These are phyloP conservation scores for Pyrgilauda ruficollis DNA, from an alignment of 2,113 vertebrate genomes.

Conservation along the genomic window DNA sequence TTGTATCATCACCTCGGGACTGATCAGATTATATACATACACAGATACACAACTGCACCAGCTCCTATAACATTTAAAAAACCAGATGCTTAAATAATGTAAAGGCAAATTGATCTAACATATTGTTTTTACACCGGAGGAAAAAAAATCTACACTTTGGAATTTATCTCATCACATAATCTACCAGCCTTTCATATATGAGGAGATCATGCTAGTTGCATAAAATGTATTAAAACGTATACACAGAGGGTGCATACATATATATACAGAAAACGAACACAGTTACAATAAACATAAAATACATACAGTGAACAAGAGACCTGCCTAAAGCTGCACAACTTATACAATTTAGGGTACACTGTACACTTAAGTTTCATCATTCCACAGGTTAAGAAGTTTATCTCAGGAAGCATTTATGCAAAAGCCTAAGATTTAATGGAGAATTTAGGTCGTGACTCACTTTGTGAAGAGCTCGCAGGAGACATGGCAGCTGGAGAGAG, in stretches of 20 bases:
- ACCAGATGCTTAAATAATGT: slow-evolving; percentile 59
- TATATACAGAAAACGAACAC: slow-evolving; percentile 73
- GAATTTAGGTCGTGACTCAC: slow-evolving; percentile 85
- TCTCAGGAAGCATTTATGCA: slow-evolving; percentile 67
- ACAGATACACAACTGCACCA: slow-evolving; percentile 69
- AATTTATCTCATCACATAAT: slow-evolving; percentile 57
- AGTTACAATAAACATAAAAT: slow-evolving; percentile 77
- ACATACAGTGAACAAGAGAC: slow-evolving; percentile 77
- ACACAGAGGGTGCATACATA: slow-evolving; percentile 77
- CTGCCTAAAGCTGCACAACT: slow-evolving; percentile 70
- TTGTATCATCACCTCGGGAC: slow-evolving; percentile 60
- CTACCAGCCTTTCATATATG: slow-evolving; percentile 59
- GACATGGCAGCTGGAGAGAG: slow-evolving; percentile 91
- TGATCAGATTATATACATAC: slow-evolving; percentile 70
- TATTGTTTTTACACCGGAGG: slow-evolving; percentile 49
- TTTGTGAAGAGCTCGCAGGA: slow-evolving; percentile 91
- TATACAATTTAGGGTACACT: slow-evolving; percentile 64
- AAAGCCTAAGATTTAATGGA: slow-evolving; percentile 74
- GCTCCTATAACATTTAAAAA: slow-evolving; percentile 58
- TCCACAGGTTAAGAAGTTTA: slow-evolving; percentile 65
- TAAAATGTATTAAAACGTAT: slow-evolving; percentile 74
- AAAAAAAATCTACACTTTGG: slow-evolving; percentile 67
- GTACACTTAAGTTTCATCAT: slow-evolving; percentile 66
- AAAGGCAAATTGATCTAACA: slow-evolving; percentile 64
- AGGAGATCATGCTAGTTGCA: slow-evolving; percentile 51